Base-by-base conservation (phyloP, 2,888 invertebrate species). In the Eledona agricola region DNA sequence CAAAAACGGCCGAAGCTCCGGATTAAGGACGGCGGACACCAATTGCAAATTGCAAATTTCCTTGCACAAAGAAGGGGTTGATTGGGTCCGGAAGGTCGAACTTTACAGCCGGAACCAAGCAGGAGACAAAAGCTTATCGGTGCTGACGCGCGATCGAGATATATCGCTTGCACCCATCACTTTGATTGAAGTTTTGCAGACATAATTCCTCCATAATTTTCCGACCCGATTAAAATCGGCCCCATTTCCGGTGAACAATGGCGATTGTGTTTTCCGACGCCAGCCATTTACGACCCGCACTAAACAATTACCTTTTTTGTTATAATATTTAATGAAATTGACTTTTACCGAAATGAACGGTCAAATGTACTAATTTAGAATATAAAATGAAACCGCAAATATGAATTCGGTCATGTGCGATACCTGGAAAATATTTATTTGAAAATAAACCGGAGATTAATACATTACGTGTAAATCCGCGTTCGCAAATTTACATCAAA, bases 101-200 rank as follows among this genome's bases (percentile, higher is more conserved):
- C 59, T 63, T 61, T 61, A 61, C 60, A 56, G 54, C 59, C 55
- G 54, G 56, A 59, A 57, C 54, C 46, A 43, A 54, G 40, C 51
- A 55, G 52, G 55, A 59, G 62, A 64, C 62, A 64, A 64, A 61
- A 57, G 59, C 59, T 61, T 63, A 61, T 64, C 61, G 60, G 54
- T 55, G 46, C 49, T 58, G 58, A 58, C 54, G 55, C 57, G 55
- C 51, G 32, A 34, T 55, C 40, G 51, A 46, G 42, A 51, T 51
- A 51, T 51, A 43, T 51, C 26, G 51, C 29, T 23, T 10, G 51
- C 20, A 28, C 43, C 43, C 51, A 43, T 51, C 51, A 35, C 26
- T 10, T 20, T 42, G 51, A 51, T 51, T 51, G 51, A 43, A 51
- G 42, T 42, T 51, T n/a, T 42, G 51, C 42, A 31, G 42, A 42